Conservation (phyloP, 2,113 vertebrate genomes). For the Phalacrocorax carbo region DNA sequence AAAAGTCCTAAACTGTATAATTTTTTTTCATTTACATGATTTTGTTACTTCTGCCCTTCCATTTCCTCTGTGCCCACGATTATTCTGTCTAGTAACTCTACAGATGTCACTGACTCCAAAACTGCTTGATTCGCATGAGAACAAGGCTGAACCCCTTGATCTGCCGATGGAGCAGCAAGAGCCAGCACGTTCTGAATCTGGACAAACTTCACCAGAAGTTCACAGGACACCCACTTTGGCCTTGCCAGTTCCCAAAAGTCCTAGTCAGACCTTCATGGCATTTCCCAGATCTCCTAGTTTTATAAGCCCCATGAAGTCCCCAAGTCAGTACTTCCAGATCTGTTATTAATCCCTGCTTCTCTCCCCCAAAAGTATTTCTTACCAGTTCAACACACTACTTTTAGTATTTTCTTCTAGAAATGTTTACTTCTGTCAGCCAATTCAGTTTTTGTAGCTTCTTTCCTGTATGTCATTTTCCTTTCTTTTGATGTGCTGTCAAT, state of each 20-base stretch:
- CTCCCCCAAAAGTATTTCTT: constrained; percentile 13
- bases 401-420: constrained; percentile 50
- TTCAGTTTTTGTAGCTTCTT: constrained; percentile 52
- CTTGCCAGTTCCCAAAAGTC: constrained; percentile 73
- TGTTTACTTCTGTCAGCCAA: constrained; percentile 46
- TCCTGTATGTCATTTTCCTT: constrained; percentile 45
- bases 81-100: constrained; percentile 76
- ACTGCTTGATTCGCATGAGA: constrained; percentile 69
- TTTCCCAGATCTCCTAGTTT: constrained; percentile 79
- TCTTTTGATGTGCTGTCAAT: constrained; percentile 38
- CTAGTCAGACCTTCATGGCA: constrained; percentile 72
- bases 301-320: constrained; percentile 78
- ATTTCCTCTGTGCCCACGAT: constrained; percentile 73
- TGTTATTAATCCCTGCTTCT: constrained; percentile 58
- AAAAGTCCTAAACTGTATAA: constrained; percentile 21
- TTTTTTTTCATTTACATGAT: constrained; percentile 35
- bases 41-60: constrained; percentile 62
- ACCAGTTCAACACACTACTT: constrained; percentile 31
- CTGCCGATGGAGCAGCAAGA: constrained; percentile 58
- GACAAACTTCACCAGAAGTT: constrained; percentile 65
- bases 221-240: constrained; percentile 71
- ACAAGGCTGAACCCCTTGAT: constrained; percentile 56
- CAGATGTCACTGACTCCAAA: constrained; percentile 80
- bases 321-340: constrained; percentile 82
- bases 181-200: constrained; percentile 63